Percentiles rank a stretch among this genome's conserved stretches.
Conservation (phyloP, 2,113 vertebrate genomes). For the Entomyzon cyanotis region DNA sequence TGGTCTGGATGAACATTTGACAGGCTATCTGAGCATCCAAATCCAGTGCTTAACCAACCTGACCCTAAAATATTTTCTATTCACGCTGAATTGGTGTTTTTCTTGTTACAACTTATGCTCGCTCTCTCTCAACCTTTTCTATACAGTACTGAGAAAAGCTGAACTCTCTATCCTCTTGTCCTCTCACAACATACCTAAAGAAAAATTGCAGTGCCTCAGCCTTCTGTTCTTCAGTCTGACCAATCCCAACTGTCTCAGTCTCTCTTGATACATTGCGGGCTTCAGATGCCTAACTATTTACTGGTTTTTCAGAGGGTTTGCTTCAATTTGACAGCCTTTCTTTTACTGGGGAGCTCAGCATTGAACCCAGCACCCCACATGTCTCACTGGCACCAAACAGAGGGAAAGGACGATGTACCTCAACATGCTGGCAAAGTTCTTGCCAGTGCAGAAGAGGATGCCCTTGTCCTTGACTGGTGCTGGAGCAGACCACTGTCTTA, state of each 20-base stretch:
- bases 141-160: neutral
- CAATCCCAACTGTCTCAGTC: neutral
- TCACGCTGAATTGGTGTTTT: neutral
- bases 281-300: neutral
- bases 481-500: neutral
- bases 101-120: neutral
- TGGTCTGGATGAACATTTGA: neutral
- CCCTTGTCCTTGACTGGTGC: rapidly evolving
- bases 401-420: neutral
- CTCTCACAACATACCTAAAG: neutral
- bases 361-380: neutral
- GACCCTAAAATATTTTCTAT: neutral
- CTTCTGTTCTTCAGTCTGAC: neutral
- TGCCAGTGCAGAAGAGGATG: neutral
- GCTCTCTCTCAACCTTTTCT: neutral
- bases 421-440: neutral
- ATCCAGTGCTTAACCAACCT: neutral
- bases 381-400: neutral
- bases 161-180: neutral
- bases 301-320: neutral
- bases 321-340: neutral
- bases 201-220: neutral
- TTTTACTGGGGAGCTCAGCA: neutral
- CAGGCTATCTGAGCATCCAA: neutral
- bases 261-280: neutral